phyloP scores from a whole-genome alignment of 2,888 invertebrate species.

The Sceliomorpha sp. region DNA sequence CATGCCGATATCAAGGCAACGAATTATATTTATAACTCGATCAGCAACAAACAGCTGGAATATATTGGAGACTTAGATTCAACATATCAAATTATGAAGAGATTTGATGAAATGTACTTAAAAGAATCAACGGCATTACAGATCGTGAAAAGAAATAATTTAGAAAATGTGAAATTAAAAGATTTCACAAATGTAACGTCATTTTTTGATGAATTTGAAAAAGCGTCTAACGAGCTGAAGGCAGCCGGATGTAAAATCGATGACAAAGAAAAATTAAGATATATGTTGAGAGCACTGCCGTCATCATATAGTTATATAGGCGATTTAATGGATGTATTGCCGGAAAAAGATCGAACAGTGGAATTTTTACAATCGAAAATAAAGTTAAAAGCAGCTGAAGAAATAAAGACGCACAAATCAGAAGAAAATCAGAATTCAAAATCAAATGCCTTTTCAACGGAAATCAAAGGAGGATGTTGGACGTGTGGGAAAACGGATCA shows the following conservation, averaged over 20 bases:
- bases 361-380: constrained; percentile 61
- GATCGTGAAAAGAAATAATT: constrained; percentile 42
- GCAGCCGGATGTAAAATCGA: too few species aligned
- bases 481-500: constrained; percentile 18
- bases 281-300: constrained; percentile 61
- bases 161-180: not conserved
- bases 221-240: constrained; percentile 48
- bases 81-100: too few species aligned
- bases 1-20: constrained; percentile 16
- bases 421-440: constrained; percentile 8
- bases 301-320: constrained; percentile 60
- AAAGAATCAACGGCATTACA: constrained; percentile 53
- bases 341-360: constrained; percentile 56
- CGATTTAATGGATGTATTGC: constrained; percentile 60
- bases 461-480: constrained; percentile 12
- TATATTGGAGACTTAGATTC: too few species aligned
- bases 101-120: constrained; percentile 49
- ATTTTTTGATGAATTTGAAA: constrained; percentile 48
- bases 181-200: not conserved
- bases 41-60: too few species aligned
- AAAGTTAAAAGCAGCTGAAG: constrained; percentile 43
- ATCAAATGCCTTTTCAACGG: constrained; percentile 23
- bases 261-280: constrained; percentile 59
- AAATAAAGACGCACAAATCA: constrained; percentile 8
- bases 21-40: constrained; percentile 23